Percentiles rank a stretch among this genome's conserved stretches.
Evolutionary conservation across 2,888 invertebrate genomes (phyloP).

Genomic region (Marronus borbonicus): DNA sequence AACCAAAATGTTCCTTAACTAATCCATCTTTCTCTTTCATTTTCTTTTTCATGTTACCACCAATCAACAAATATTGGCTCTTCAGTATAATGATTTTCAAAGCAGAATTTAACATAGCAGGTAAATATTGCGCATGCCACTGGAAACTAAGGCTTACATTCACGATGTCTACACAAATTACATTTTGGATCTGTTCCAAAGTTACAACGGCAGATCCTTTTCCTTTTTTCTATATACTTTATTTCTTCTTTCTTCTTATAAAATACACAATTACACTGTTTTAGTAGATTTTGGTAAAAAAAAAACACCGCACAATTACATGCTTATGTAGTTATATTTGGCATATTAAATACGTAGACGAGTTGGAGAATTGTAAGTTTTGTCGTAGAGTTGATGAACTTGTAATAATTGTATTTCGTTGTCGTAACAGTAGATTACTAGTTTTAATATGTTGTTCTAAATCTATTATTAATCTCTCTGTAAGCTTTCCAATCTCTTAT

Average conservation of each 20-base stretch:
- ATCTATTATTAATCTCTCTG: too few relatives aligned
- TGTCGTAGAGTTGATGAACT: slow-evolving; percentile 20
- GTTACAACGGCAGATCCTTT: slow-evolving; percentile 33
- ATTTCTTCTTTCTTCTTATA: slow-evolving; percentile 1
- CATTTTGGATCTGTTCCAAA: slow-evolving; percentile 43
- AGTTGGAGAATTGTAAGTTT: slow-evolving; percentile 48
- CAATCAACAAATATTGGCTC: not conserved
- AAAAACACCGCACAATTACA: not conserved
- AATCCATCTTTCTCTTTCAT: slow-evolving; percentile 8
- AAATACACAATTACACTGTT: slow-evolving; percentile 42
- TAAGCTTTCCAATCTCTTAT: too few relatives aligned
- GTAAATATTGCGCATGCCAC: slow-evolving; percentile 52
- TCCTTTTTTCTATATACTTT: slow-evolving; percentile 17
- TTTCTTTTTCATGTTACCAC: slow-evolving; percentile 46
- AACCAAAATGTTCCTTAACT: not conserved
- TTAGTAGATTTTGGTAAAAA: slow-evolving; percentile 47
- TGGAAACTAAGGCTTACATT: slow-evolving; percentile 28
- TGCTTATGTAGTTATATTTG: slow-evolving; percentile 47
- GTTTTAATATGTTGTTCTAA: too few relatives aligned
- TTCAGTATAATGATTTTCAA: slow-evolving; percentile 50
- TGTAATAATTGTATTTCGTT: too few relatives aligned
- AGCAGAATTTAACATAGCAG: slow-evolving; percentile 45
- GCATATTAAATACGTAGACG: slow-evolving; percentile 44
- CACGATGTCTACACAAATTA: slow-evolving; percentile 37
- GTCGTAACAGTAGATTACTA: too few relatives aligned